Conservation (phyloP, 2,888 invertebrate species). For the Omphaloscelis lunosa region DNA sequence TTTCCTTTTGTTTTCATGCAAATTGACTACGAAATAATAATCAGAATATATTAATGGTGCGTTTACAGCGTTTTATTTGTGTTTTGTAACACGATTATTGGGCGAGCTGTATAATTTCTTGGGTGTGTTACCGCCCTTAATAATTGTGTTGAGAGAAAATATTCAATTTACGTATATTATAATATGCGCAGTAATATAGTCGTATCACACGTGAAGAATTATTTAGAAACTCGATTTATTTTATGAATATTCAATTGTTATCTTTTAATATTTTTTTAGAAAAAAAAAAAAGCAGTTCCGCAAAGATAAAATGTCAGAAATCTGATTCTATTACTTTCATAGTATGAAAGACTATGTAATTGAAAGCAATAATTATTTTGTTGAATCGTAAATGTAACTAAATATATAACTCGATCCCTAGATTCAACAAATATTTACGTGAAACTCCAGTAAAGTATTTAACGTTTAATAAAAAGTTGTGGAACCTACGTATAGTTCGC, state of each 20-base stretch:
- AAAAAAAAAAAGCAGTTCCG: not conserved
- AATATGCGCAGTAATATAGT: not conserved
- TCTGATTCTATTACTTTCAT: not conserved
- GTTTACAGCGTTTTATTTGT: constrained; percentile 55
- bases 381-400: not conserved
- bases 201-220: not conserved
- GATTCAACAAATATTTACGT: constrained; percentile 1
- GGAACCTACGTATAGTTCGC: not conserved
- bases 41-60: constrained; percentile 53
- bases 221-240: not conserved
- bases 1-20: constrained; percentile 74
- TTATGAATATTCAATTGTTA: not conserved
- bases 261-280: not conserved
- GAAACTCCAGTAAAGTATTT: constrained; percentile 9
- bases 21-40: constrained; percentile 71
- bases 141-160: constrained; percentile 9
- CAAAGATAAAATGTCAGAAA: not conserved
- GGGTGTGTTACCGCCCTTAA: constrained; percentile 10
- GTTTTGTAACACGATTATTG: constrained; percentile 48
- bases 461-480: constrained; percentile 6
- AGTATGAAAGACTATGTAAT: not conserved
- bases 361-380: not conserved
- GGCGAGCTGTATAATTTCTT: constrained; percentile 38
- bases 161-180: constrained; percentile 30
- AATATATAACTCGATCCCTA: not conserved